Evolutionary conservation across 2,888 invertebrate genomes (phyloP).

Genomic region (Caenorhabditis sinica): DNA sequence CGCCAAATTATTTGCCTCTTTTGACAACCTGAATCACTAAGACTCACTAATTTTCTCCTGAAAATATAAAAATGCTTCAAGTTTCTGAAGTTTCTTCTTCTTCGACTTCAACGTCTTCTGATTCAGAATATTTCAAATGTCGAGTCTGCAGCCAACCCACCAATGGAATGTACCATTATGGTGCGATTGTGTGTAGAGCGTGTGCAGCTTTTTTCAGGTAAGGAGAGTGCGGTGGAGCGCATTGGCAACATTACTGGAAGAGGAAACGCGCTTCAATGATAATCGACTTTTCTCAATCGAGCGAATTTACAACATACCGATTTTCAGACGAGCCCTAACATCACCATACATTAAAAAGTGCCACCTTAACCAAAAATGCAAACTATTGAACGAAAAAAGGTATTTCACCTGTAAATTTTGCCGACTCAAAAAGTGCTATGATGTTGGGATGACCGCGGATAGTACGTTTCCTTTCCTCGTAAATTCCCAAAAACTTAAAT

Average conservation of each 20-base stretch:
- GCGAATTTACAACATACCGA: neutral
- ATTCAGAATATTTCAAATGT: neutral
- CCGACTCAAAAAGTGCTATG: constrained; percentile 8
- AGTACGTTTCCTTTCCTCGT: neutral
- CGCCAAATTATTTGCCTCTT: too few relatives aligned
- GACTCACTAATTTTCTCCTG: too few relatives aligned
- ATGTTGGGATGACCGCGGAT: constrained; percentile 12
- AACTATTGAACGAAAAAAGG: constrained; percentile 1
- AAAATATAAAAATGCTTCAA: too few relatives aligned
- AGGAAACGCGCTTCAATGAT: too few relatives aligned
- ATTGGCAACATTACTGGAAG: neutral
- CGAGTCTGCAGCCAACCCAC: neutral
- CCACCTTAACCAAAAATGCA: neutral
- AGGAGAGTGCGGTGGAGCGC: neutral
- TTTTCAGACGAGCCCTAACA: neutral
- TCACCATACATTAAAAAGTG: constrained; percentile 4
- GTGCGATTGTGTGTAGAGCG: constrained; percentile 12
- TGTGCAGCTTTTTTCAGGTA: constrained; percentile 24
- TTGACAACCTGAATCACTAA: too few relatives aligned
- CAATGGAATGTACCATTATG: constrained; percentile 18
- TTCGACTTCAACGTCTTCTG: neutral
- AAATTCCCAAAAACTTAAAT: too few relatives aligned
- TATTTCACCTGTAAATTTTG: constrained; percentile 22
- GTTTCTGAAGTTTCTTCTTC: too few relatives aligned
- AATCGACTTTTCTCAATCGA: neutral